Evolutionary conservation across 30 jellyfish, hydroid and myxozoan genomes (phyloP), one percentile per base, ranked within the genome.

Genomic region (Hydra vulgaris): DNA sequence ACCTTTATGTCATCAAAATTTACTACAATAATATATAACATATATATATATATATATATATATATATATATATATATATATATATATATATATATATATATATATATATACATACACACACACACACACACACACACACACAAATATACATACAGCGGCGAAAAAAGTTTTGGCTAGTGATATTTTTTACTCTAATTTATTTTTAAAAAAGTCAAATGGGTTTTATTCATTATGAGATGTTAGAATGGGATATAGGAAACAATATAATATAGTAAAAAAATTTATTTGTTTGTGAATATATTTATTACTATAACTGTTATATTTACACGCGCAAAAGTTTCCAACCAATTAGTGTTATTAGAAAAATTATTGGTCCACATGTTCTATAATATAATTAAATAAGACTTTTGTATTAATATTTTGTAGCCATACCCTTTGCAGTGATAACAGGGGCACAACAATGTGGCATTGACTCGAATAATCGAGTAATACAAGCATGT

Each of bases 221-320:
- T 40, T 40, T 3, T 40, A 40, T 3, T 40, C 61, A 40, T 40
- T 12, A 71, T 15, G 21, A 17, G 18, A 53, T 26, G 18, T 26
- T 20, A 72, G 25, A 21, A 81, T 18, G 75, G 7, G 23, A 81
- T 8, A 16, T 26, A 81, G 52, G 75, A 72, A 25, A 81, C 18
- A 68, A 71, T 1, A 18, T 15, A 26, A 24, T 54, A 17, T 53
- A 7, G 20, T 7, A 25, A 27, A 27, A 19, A 26, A 25, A 1
- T 21, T 18, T 20, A 12, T 61, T 0, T 69, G 27, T 40, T 40
- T 40, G 61, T 40, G 61, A 40, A 40, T 40, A 12, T 40, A 40
- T 40, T 40, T 40, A 40, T 40, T 40, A 40, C 12, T 40, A 40
- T 40, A 40, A 40, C 12, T 40, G 8, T 40, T 40, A 40, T 40